These are phyloP conservation scores for Bombus superbus DNA, from an alignment of 1,140 invertebrate genomes.

Conservation along the genomic window DNA sequence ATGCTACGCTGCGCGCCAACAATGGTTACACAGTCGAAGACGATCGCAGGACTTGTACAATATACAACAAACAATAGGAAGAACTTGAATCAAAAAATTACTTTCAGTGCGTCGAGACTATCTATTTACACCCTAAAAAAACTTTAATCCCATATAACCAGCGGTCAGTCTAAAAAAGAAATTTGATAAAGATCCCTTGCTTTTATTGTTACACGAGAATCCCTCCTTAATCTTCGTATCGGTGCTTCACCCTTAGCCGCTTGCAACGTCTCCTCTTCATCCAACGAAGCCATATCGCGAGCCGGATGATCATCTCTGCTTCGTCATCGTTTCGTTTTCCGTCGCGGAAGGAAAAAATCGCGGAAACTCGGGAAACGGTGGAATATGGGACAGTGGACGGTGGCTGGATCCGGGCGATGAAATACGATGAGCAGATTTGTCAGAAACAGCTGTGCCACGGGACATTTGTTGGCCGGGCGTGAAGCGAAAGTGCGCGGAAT, in stretches of 20 bases:
- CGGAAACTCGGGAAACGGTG: constrained; percentile 42
- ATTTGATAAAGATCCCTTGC: too few species aligned
- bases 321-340: neutral
- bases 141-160: too few species aligned
- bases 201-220: too few species aligned
- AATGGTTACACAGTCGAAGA: too few species aligned
- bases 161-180: too few species aligned
- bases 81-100: too few species aligned
- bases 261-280: neutral
- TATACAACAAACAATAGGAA: too few species aligned
- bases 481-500: constrained; percentile 66
- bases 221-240: neutral
- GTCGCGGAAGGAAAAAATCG: constrained; percentile 27
- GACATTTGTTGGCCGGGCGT: constrained; percentile 57
- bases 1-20: too few species aligned
- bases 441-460: constrained; percentile 68
- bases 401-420: constrained; percentile 55
- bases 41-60: too few species aligned
- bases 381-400: constrained; percentile 46
- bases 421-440: constrained; percentile 69
- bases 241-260: neutral
- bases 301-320: neutral
- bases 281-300: neutral
- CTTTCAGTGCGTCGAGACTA: too few species aligned
- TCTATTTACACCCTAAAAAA: too few species aligned